Evolutionary conservation across 2,888 invertebrate species (phyloP).

Genomic region (Nineta flava): DNA sequence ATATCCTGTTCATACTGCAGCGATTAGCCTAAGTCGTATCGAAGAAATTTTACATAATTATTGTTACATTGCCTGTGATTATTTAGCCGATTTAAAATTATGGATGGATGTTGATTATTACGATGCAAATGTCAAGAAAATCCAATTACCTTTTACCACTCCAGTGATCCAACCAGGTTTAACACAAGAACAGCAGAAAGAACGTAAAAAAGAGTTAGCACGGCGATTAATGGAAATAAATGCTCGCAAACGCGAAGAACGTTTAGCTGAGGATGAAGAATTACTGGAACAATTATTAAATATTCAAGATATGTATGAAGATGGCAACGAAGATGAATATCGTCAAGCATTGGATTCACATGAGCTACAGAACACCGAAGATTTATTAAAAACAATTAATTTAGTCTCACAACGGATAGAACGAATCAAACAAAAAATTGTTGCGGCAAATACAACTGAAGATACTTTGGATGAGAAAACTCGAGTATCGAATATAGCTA

Average conservation of each 20-base stretch:
- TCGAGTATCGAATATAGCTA: constrained; percentile 3
- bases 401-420: constrained; percentile 57
- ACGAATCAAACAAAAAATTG: constrained; percentile 59
- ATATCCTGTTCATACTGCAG: constrained; percentile 80
- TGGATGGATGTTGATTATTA: constrained; percentile 76
- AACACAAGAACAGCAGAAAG: constrained; percentile 70
- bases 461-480: constrained; percentile 33
- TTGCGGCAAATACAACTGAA: constrained; percentile 48
- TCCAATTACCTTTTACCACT: constrained; percentile 71
- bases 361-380: constrained; percentile 58
- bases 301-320: constrained; percentile 61
- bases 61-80: constrained; percentile 61
- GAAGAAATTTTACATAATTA: constrained; percentile 78
- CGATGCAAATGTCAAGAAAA: constrained; percentile 63
- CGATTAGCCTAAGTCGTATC: constrained; percentile 70
- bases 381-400: constrained; percentile 59
- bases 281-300: constrained; percentile 60
- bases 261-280: constrained; percentile 77
- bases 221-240: constrained; percentile 75
- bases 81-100: constrained; percentile 56
- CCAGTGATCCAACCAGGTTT: constrained; percentile 43
- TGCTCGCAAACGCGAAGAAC: constrained; percentile 73
- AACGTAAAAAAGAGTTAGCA: constrained; percentile 73
- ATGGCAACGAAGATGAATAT: constrained; percentile 57
- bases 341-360: constrained; percentile 58